phyloP scores from a whole-genome alignment of 2,888 invertebrate species.

The Scelioninae gen. 1 region DNA sequence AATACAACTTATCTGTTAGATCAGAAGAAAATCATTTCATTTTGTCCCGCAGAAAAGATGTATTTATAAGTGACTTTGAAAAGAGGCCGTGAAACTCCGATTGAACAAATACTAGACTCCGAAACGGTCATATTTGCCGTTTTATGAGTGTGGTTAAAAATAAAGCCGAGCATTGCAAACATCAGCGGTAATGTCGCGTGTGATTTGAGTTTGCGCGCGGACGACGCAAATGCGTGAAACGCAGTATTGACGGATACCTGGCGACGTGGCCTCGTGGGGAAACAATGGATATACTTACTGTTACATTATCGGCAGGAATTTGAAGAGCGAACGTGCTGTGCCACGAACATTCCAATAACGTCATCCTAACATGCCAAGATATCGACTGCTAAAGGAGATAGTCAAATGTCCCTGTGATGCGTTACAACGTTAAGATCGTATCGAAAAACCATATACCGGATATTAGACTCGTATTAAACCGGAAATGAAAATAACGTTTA shows the following conservation, averaged over 20 bases:
- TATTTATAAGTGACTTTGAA: conserved; percentile 36
- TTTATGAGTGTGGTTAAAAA: conserved; percentile 23
- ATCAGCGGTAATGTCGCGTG: conserved; percentile 11
- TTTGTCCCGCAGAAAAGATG: conserved; percentile 22
- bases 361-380: conserved; percentile 35
- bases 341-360: conserved; percentile 49
- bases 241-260: conserved; percentile 40
- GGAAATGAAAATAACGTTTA: background rate
- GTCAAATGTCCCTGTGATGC: conserved; percentile 22
- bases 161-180: conserved; percentile 11
- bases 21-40: conserved; percentile 21
- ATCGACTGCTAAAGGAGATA: conserved; percentile 44
- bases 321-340: conserved; percentile 38
- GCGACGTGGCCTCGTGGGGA: conserved; percentile 9
- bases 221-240: conserved; percentile 40
- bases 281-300: conserved; percentile 43
- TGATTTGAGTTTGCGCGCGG: conserved; percentile 29
- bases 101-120: conserved; percentile 14
- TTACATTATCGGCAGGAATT: conserved; percentile 44
- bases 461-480: background rate
- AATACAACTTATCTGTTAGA: conserved; percentile 8
- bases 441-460: background rate
- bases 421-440: background rate
- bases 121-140: conserved; percentile 3
- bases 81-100: conserved; percentile 2